Evolutionary conservation across 2,113 vertebrate genomes (phyloP), one percentile per base, ranked within the genome.

Genomic region (Seriola aureovittata): DNA sequence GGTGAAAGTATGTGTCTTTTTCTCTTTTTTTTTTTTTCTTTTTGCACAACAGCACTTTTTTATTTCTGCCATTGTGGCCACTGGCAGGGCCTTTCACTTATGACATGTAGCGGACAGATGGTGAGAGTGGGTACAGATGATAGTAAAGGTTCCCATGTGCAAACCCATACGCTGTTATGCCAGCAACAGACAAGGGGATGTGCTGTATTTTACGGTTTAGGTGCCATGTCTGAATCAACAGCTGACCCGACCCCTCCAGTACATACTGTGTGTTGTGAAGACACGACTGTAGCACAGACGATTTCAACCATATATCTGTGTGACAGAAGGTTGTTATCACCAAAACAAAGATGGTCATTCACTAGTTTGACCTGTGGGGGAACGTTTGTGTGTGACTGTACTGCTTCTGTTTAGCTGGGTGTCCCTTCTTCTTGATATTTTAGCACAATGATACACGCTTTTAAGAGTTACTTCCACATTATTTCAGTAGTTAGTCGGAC

Each of bases 51-150:
- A 29, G n/a, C 2, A 12, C 34, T 58, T 73, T 70, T 38, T 70
- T 32, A 48, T 72, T n/a, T 38, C 17, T 11, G 7, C 34, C 40
- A 19, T 32, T 66, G 10, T 50, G n/a, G 34, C 55, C 9, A 23
- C 50, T 74, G 36, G 8, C 36, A 14, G 5, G 1, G 32, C 57
- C 71, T 66, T 75, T 74, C 57, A 65, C 67, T n/a, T 19, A 71
- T 77, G 82, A 74, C 67, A 71, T 84, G 62, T 17, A 66, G 70
- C 23, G 65, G 73, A 71, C 79, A 85, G 71, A 84, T 88, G 88
- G 81, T 71, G 80, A 62, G 69, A 66, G 40, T 25, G 55, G 71
- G 63, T 65, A 12, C 55, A 78, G 82, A 84, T 74, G 29, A 72
- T 73, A 58, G 75, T 59, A 75, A 42, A 13, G 42, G 76, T 79